These are phyloP conservation scores for Drosophila nasuta DNA, from an alignment of 1,140 invertebrate genomes.

Conservation along the genomic window DNA sequence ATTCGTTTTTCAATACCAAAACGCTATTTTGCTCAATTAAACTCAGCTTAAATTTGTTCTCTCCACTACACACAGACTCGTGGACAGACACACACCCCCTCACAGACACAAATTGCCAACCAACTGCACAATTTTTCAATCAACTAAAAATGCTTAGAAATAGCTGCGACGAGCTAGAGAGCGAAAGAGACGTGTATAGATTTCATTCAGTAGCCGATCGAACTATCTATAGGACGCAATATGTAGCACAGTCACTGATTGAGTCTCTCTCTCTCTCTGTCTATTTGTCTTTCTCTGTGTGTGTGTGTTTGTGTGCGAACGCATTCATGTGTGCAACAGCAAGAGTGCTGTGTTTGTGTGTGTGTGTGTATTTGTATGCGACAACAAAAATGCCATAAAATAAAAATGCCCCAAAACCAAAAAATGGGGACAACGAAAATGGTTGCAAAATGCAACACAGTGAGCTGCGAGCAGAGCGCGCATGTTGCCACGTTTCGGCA, in stretches of 20 bases:
- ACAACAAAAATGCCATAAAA: conserved; percentile 70
- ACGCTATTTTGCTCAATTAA: conserved; percentile 68
- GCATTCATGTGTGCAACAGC: conserved; percentile 30
- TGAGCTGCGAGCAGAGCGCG: background rate
- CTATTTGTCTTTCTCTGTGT: conserved; percentile 19
- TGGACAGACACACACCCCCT: conserved; percentile 5
- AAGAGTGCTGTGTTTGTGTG: background rate
- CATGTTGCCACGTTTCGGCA: conserved; percentile 37
- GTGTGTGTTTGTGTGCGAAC: conserved; percentile 27
- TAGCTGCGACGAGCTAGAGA: conserved; percentile 35
- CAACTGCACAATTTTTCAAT: conserved; percentile 82
- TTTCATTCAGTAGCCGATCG: conserved; percentile 67
- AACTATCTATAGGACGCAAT: conserved; percentile 48
- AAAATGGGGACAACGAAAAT: conserved; percentile 36
- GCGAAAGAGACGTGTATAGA: conserved; percentile 40
- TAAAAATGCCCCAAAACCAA: conserved; percentile 55
- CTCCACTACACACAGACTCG: background rate
- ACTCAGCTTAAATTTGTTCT: conserved; percentile 67
- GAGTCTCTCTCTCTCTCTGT: conserved; percentile 22
- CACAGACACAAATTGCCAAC: conserved; percentile 60
- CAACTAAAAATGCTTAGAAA: conserved; percentile 81
- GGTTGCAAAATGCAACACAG: conserved; percentile 39
- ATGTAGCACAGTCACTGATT: conserved; percentile 71
- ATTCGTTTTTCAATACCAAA: conserved; percentile 38
- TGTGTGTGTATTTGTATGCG: conserved; percentile 12